Base-by-base conservation (phyloP, 2,797 vertebrate genomes). In the Takifugu ocellatus region DNA sequence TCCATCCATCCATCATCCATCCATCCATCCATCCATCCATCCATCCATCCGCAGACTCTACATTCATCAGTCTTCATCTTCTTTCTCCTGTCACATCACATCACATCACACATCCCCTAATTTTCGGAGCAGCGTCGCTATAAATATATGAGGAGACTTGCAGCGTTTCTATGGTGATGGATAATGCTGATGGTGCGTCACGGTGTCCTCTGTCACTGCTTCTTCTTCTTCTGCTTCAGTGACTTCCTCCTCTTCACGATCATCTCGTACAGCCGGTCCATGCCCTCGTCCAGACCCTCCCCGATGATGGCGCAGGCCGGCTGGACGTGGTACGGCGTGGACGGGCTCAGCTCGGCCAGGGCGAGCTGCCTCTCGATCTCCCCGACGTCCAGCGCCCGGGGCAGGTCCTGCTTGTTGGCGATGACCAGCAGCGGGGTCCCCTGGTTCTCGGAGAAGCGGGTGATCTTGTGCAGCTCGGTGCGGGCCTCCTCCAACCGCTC, bases 211-310 rank as follows among this genome's bases (percentile, higher is more conserved):
- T 10, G 14, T 86, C 79, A 87, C 68, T 72, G 79, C 54, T 61
- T 79, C 85, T 94, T 98, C 90, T 95, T 98, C 87, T 94, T 97
- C 85, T 96, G 95, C 87, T 96, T 96, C 60, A 96, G 90, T 14
- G 92, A 92, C 89, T 96, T 98, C 78, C 95, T 93, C 74, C 95
- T 92, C 77, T 97, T 98, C 47, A 97, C 90, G 57, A 98, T 98
- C 96, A 98, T 98, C 88, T 97, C 96, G 7, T 97, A 96, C 54
- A 98, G 91, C 82, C 94, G 96, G 89, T 98, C 96, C 96, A 98
- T 96, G 81, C 96, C 96, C 84, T 98, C 96, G 10, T 94, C 92
- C 53, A 99, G 93, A 43, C 96, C 96, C 86, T 99, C 96, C 47
- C 96, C 96, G 33, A 97, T 99, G 88, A 99, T 98, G 84, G 96